These are phyloP conservation scores for Mola mola DNA, from an alignment of 2,113 vertebrate species.

Conservation along the genomic window DNA sequence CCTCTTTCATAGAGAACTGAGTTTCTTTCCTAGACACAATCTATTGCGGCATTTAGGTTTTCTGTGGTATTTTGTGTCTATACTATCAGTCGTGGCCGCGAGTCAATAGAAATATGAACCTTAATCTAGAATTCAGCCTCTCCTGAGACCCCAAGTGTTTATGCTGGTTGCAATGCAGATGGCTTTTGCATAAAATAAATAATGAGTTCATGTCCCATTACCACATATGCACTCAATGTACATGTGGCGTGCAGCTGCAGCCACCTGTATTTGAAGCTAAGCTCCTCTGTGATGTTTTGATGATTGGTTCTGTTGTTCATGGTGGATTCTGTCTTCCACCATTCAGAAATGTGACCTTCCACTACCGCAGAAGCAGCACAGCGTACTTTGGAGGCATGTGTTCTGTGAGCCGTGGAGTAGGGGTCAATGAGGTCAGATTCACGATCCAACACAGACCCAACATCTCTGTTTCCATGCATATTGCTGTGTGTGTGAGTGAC, in stretches of 20 bases:
- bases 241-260: background rate
- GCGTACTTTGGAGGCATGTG: slow-evolving; percentile 96
- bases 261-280: background rate
- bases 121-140: background rate
- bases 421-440: slow-evolving; percentile 94
- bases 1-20: no score
- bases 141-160: background rate
- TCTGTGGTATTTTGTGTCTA: background rate
- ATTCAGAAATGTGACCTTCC: slow-evolving; percentile 92
- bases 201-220: background rate
- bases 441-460: background rate
- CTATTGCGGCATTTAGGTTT: background rate
- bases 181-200: background rate
- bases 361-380: slow-evolving; percentile 92
- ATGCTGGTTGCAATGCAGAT: background rate
- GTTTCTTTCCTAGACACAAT: no score
- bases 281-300: slow-evolving; percentile 4
- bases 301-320: background rate
- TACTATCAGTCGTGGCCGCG: background rate
- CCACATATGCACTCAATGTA: background rate
- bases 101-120: background rate
- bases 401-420: slow-evolving; percentile 90
- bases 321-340: slow-evolving; percentile 23
- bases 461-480: background rate
- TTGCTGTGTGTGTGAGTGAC: slow-evolving; percentile 23